phyloP scores from a whole-genome alignment of 1,140 invertebrate genomes.

The Danaus plexippus region DNA sequence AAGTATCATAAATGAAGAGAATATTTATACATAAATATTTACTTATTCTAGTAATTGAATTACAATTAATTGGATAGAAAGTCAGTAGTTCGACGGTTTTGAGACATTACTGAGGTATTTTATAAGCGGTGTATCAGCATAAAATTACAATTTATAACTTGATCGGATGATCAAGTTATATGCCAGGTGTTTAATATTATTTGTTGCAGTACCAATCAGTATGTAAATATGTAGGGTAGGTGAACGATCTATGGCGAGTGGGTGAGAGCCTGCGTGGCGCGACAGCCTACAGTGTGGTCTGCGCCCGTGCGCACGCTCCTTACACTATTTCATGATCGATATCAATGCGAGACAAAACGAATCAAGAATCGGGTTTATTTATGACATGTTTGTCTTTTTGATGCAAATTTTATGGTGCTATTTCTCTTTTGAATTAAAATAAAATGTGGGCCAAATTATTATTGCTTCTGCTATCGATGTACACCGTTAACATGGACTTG shows the following conservation, averaged over 20 bases:
- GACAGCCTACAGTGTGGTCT: constrained; percentile 49
- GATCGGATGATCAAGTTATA: constrained; percentile 31
- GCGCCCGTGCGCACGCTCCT: constrained; percentile 54
- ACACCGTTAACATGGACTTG: constrained; percentile 20
- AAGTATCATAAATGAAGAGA: no score
- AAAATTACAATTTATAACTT: constrained; percentile 38
- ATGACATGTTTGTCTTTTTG: not conserved
- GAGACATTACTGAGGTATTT: no score
- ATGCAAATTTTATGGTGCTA: constrained; percentile 7
- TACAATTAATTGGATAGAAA: no score
- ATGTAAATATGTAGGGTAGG: constrained; percentile 64
- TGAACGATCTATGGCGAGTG: constrained; percentile 61
- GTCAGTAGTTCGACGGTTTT: no score
- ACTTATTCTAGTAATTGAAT: no score
- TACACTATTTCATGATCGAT: constrained; percentile 4
- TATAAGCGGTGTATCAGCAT: constrained; percentile 41
- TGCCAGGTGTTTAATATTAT: constrained; percentile 45
- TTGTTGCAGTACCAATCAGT: constrained; percentile 52
- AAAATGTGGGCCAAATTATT: constrained; percentile 30
- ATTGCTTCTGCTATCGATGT: constrained; percentile 22
- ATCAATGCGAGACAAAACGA: no score
- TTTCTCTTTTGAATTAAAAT: constrained; percentile 17
- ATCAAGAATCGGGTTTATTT: not conserved
- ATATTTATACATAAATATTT: no score
- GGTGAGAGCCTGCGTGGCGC: constrained; percentile 39